Evolutionary conservation across 2,888 invertebrate species (phyloP), one percentile per base, ranked within the genome.

Genomic region (Coenonympha glycerion): DNA sequence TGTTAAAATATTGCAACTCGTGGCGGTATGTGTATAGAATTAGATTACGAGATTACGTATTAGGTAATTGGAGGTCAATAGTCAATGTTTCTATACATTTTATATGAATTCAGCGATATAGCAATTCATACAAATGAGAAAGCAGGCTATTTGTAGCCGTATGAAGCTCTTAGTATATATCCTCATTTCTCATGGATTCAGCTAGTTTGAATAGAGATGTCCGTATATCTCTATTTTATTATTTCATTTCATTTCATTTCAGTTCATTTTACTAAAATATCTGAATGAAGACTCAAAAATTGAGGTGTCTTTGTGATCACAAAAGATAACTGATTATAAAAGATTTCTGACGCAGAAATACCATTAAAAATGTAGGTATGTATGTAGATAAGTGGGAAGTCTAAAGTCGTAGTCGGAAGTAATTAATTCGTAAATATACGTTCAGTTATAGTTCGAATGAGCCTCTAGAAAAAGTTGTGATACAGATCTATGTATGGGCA

Each of bases 21-120:
- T 56, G 58, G 49, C 16, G 53, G 53, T 48, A 58, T 58, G 52
- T 45, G 16, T 33, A 41, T 44, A 49, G 45, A 47, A 52, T 47
- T 47, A 45, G 28, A 51, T 51, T 41, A 51, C 51, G 47, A 19
- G n/a, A 15, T 13, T 11, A 19, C 26, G 39, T 22, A 45, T 45
- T 44, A 50, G 11, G 24, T 8, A 6, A 16, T 36, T 37, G 26
- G 34, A 52, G 52, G 52, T 40, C 34, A 48, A 19, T 16, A 18
- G 13, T n/a, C n/a, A n/a, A n/a, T n/a, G n/a, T n/a, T n/a, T n/a
- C 44, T 42, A 42, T 52, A 34, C 22, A 28, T 37, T 21, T 5
- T 11, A n/a, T 1, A 37, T 11, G 6, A 16, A 9, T 16, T 3
- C 2, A 33, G 3, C n/a, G n/a, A n/a, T n/a, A n/a, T n/a, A 18